These are phyloP conservation scores for Cryptomyrus ogoouensis DNA, from an alignment of 2,113 vertebrate species.

Conservation along the genomic window DNA sequence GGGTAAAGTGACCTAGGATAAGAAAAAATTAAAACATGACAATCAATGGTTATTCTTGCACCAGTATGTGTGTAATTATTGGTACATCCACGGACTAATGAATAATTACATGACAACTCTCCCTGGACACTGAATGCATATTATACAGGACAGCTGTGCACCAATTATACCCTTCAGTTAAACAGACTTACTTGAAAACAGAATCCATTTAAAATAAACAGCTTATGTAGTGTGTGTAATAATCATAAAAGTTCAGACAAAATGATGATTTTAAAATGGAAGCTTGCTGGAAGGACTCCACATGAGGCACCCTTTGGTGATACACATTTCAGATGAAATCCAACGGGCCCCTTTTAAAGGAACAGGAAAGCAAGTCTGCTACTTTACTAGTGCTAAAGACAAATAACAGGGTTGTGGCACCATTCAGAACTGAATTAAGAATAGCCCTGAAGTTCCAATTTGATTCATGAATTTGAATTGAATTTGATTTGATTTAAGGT, in stretches of 20 bases:
- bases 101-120: neutral
- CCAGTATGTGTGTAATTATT: neutral
- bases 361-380: neutral
- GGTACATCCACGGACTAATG: neutral
- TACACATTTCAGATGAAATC: neutral
- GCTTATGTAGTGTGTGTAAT: neutral
- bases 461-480: neutral
- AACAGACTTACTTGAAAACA: neutral
- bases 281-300: neutral
- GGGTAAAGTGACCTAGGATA: neutral
- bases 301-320: neutral
- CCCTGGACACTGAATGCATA: neutral
- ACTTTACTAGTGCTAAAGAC: neutral
- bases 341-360: neutral
- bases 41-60: neutral
- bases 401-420: neutral
- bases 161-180: neutral
- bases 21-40: neutral
- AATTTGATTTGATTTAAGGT: neutral
- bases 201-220: neutral
- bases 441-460: neutral
- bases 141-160: neutral
- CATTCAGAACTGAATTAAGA: neutral
- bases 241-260: neutral
- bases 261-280: neutral